Percentiles rank a stretch among this genome's conserved stretches.
These are phyloP conservation scores for Oncorhynchus tshawytscha DNA, from an alignment of 2,113 vertebrate genomes.

Conservation along the genomic window DNA sequence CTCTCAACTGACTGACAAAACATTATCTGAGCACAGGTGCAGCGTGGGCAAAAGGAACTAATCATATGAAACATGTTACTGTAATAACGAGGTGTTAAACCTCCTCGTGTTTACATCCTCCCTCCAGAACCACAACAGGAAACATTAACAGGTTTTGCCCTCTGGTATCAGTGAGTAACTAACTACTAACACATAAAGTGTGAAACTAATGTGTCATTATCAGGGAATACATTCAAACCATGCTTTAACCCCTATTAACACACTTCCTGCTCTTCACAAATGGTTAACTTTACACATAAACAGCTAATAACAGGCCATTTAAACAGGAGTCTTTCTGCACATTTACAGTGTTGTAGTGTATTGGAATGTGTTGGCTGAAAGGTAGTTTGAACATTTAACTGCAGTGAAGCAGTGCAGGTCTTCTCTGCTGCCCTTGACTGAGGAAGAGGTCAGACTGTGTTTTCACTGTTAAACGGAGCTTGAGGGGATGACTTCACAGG, in stretches of 20 bases:
- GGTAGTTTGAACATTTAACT: constrained; percentile 39
- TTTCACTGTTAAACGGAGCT: constrained; percentile 7
- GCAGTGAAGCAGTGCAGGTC: not conserved
- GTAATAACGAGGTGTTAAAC: too few species aligned
- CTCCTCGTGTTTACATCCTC: too few species aligned
- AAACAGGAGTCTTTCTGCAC: constrained; percentile 18
- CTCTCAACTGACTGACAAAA: too few species aligned
- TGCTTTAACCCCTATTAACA: constrained; percentile 54
- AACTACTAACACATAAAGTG: constrained; percentile 4
- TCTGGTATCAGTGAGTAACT: not conserved
- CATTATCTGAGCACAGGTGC: too few species aligned
- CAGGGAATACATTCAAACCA: constrained; percentile 27
- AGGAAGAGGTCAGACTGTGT: not conserved
- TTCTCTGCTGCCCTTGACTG: constrained; percentile 14
- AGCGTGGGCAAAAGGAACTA: too few species aligned
- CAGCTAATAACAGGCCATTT: constrained; percentile 43
- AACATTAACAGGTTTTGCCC: not conserved
- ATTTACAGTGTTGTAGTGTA: constrained; percentile 22
- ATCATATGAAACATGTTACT: too few species aligned
- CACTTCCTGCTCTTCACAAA: constrained; percentile 49
- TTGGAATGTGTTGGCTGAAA: constrained; percentile 19
- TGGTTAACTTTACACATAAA: constrained; percentile 52
- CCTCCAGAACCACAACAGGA: not conserved
- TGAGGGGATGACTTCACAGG: constrained; percentile 6
- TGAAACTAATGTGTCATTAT: not conserved